Percentiles rank a stretch among this genome's conserved stretches.
These are phyloP conservation scores for Montipora capricornis DNA, from an alignment of 64 coral and sea anemone genomes.

Conservation along the genomic window DNA sequence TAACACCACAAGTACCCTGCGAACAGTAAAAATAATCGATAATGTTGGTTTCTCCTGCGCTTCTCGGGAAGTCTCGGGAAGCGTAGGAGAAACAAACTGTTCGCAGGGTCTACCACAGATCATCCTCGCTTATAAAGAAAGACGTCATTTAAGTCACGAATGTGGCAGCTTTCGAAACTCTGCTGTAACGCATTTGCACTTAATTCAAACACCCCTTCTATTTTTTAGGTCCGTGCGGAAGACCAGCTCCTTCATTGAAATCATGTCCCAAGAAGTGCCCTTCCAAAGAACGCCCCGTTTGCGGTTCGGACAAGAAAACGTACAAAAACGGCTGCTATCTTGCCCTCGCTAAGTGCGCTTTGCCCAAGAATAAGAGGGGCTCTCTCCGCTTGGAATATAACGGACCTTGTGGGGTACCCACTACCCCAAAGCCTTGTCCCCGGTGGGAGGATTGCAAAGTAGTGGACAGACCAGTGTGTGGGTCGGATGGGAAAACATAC, in stretches of 20 bases:
- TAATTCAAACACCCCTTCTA: not conserved
- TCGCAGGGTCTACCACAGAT: too few species aligned
- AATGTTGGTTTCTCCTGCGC: too few species aligned
- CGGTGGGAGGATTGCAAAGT: slow-evolving; percentile 67
- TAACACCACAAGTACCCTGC: too few species aligned
- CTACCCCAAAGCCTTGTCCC: slow-evolving; percentile 75
- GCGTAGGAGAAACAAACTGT: too few species aligned
- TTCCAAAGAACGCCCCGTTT: slow-evolving; percentile 51
- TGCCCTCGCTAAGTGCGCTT: slow-evolving; percentile 66
- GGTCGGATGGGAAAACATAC: slow-evolving; percentile 79
- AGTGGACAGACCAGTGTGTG: slow-evolving; percentile 67
- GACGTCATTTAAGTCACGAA: too few species aligned
- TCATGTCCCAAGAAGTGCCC: slow-evolving; percentile 77
- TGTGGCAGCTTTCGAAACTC: too few species aligned
- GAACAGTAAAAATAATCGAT: too few species aligned
- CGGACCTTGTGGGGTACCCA: slow-evolving; percentile 35
- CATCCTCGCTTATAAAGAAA: too few species aligned
- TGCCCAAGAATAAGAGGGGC: slow-evolving; percentile 69
- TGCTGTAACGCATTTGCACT: not conserved
- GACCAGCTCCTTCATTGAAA: slow-evolving; percentile 28
- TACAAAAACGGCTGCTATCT: slow-evolving; percentile 84
- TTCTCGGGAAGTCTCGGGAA: too few species aligned
- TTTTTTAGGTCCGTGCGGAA: slow-evolving; percentile 72
- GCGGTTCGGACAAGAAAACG: slow-evolving; percentile 71
- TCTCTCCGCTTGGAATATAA: slow-evolving; percentile 51